phyloP scores from a whole-genome alignment of 2,797 vertebrate genomes.

The Hypotaenidia okinawae region DNA sequence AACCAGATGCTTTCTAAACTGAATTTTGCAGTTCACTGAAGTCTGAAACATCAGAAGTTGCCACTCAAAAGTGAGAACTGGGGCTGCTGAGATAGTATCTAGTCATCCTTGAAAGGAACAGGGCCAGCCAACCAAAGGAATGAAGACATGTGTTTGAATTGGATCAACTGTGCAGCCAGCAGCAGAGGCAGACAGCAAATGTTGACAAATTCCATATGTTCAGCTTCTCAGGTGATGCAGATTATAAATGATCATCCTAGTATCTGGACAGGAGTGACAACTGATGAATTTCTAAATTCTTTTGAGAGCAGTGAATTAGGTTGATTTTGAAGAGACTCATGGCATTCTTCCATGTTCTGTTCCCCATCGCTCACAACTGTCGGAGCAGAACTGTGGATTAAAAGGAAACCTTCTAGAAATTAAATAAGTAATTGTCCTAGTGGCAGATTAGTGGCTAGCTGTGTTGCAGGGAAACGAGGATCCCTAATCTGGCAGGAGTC shows the following conservation, averaged over 20 bases:
- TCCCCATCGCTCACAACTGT: not conserved
- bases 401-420: not conserved
- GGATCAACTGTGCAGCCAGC: not conserved
- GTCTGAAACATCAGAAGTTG: not conserved
- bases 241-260: not conserved
- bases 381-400: not conserved
- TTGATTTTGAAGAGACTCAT: not conserved
- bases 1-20: not conserved
- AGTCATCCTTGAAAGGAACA: constrained; percentile 27
- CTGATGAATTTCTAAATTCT: not conserved
- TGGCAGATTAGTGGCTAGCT: not conserved
- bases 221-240: not conserved
- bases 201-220: constrained; percentile 44
- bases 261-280: not conserved
- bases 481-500: not conserved
- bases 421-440: not conserved
- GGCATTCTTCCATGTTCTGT: not conserved
- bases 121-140: not conserved
- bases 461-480: not conserved
- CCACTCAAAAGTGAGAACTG: not conserved
- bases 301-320: not conserved
- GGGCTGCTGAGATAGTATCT: not conserved
- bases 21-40: constrained; percentile 5
- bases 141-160: not conserved
- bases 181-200: not conserved